These are phyloP conservation scores for Drosophila kurseongensis DNA, from an alignment of 1,140 invertebrate species.

Conservation along the genomic window DNA sequence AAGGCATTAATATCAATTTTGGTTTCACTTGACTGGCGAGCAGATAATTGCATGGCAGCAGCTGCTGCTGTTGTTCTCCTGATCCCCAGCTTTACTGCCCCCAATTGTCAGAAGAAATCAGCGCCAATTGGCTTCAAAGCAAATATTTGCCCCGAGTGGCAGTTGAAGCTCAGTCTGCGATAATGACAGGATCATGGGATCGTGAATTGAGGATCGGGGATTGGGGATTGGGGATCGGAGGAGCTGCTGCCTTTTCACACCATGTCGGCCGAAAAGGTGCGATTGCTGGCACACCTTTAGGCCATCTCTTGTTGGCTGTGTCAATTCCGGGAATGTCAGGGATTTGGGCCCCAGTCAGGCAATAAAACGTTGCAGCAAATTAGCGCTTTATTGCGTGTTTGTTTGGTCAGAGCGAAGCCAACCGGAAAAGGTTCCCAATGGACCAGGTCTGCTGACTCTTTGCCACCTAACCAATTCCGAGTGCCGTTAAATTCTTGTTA, in stretches of 20 bases:
- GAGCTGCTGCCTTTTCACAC: slow-evolving; percentile 66
- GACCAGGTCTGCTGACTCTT: background rate
- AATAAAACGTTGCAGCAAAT: slow-evolving; percentile 77
- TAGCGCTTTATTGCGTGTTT: slow-evolving; percentile 81
- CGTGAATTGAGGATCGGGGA: slow-evolving; percentile 3
- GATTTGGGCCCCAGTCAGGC: slow-evolving; percentile 20
- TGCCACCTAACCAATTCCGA: slow-evolving; percentile 11
- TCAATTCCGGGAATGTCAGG: slow-evolving; percentile 70
- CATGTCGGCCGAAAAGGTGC: slow-evolving; percentile 58
- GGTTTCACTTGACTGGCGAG: slow-evolving; percentile 51
- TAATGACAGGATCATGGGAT: slow-evolving; percentile 68
- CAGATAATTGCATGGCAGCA: slow-evolving; percentile 68
- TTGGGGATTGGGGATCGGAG: slow-evolving; percentile 13
- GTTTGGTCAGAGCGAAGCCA: slow-evolving; percentile 52
- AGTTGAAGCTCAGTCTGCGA: slow-evolving; percentile 50
- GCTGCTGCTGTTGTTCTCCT: slow-evolving; percentile 40
- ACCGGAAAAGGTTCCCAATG: slow-evolving; percentile 42
- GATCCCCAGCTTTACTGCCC: slow-evolving; percentile 1
- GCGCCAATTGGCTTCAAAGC: slow-evolving; percentile 79
- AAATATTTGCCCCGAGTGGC: slow-evolving; percentile 80
- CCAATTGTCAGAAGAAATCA: slow-evolving; percentile 76
- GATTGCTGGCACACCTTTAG: slow-evolving; percentile 70
- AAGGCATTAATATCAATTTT: slow-evolving; percentile 77
- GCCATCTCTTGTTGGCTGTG: slow-evolving; percentile 53
- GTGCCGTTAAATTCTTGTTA: slow-evolving; percentile 72